Evolutionary conservation across 2,797 vertebrate species (phyloP).

Genomic region (Manis pentadactyla): DNA sequence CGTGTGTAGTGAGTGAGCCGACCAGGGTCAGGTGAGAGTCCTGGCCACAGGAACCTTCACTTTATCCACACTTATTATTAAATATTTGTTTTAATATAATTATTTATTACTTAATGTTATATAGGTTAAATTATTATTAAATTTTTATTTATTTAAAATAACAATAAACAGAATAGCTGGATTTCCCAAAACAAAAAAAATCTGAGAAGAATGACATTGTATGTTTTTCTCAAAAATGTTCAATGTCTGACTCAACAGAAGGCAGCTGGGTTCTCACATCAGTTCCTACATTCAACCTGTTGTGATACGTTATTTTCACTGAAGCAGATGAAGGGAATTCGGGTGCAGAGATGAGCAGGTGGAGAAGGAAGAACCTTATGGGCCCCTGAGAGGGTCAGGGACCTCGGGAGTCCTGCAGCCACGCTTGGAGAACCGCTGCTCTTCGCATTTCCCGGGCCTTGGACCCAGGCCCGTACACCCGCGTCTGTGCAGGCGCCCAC

Average conservation of each 20-base stretch:
- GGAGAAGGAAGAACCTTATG: neutral
- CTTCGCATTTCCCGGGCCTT: neutral
- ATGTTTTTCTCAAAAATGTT: neutral
- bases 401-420: neutral
- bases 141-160: constrained; percentile 22
- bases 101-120: neutral
- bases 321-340: neutral
- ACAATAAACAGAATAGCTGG: neutral
- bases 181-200: constrained; percentile 23
- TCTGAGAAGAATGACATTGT: neutral
- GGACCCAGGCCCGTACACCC: neutral
- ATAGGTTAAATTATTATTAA: constrained; percentile 5
- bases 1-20: too few species aligned
- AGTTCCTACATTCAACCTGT: neutral
- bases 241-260: neutral
- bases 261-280: neutral
- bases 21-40: too few species aligned
- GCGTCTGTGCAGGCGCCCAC: neutral
- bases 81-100: neutral
- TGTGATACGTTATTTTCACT: neutral
- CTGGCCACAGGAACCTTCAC: too few species aligned
- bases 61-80: neutral
- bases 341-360: neutral
- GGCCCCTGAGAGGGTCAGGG: neutral
- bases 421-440: neutral